Conservation (phyloP, 2,888 invertebrate genomes). For the Julus scanicus region DNA sequence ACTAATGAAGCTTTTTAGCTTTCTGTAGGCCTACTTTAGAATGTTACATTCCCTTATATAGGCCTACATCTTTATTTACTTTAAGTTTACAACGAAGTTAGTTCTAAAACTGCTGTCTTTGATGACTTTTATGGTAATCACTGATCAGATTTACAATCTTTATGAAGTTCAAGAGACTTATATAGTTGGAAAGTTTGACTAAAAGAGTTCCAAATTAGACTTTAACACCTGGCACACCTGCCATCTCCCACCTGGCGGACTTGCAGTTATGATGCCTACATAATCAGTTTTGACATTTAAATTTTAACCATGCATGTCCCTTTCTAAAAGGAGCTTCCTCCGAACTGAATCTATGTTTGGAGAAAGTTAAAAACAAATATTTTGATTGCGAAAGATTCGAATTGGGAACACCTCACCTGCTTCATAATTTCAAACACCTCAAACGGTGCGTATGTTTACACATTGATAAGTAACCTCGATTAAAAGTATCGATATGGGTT, state of each 20-base stretch:
- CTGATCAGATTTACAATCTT: not conserved
- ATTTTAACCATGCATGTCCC: not conserved
- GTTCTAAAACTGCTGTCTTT: not conserved
- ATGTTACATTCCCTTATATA: not conserved
- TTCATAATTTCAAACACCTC: not conserved
- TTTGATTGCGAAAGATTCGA: not conserved
- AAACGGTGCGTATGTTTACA: constrained; percentile 3
- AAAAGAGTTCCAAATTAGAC: not conserved
- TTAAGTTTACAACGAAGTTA: not conserved
- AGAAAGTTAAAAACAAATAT: not conserved
- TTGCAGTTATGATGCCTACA: not conserved
- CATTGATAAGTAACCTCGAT: not conserved
- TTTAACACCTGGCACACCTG: not conserved
- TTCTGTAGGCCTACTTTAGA: not conserved
- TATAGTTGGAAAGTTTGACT: not conserved
- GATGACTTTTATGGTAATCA: not conserved
- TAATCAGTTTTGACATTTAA: not conserved
- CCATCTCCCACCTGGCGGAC: not conserved
- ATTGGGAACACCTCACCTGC: not conserved
- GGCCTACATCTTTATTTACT: too few species aligned
- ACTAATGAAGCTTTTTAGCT: not conserved
- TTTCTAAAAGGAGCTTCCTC: not conserved
- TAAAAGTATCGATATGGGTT: not conserved
- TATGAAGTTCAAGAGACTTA: not conserved
- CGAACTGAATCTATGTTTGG: not conserved